Base-by-base conservation (phyloP, 2,113 vertebrate genomes). In the Narcine bancroftii region DNA sequence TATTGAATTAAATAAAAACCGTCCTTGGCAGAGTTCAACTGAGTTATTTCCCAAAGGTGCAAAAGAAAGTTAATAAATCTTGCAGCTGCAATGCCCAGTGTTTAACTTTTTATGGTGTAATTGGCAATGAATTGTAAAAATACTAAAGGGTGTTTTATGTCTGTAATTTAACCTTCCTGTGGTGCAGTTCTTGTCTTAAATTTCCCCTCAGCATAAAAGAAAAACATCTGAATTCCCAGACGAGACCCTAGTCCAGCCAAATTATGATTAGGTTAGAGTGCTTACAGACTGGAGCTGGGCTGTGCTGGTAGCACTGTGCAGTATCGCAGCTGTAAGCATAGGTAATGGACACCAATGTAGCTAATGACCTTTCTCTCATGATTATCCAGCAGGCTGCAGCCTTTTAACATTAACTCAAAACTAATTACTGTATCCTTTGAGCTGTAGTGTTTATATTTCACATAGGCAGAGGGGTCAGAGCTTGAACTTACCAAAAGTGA, bases 401-500 rank as follows among this genome's bases (percentile, higher is more conserved):
- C 95, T 93, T 94, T 95, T 94, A 96, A 96, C 96, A 96, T 97
- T 95, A 95, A 94, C 95, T 95, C 87, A 93, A 94, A 95, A 94
- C 97, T 98, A 98, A 99, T 99, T 97, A 96, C 95, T 94, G 97
- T 97, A 96, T 96, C 96, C 95, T 94, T 94, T 50, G 93, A 95
- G 94, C 94, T 94, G 73, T 92, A 29, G n/a, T 98, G 97, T 98
- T 99, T 99, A 99, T 95, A 95, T 96, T 96, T 94, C 96, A 94
- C 96, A 95, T 97, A 97, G 94, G 94, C 96, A 96, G 96, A 79
- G 29, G 93, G 96, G 97, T 97, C 97, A 97, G 95, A 97, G 60
- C 89, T 69, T 91, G 89, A 91, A 91, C 89, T 91, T 65, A 69
- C 89, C 89, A 91, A 71, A 91, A 91, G 89, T 91, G 89, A 91